phyloP scores from a whole-genome alignment of 2,888 invertebrate genomes.

The Ceramica pisi region DNA sequence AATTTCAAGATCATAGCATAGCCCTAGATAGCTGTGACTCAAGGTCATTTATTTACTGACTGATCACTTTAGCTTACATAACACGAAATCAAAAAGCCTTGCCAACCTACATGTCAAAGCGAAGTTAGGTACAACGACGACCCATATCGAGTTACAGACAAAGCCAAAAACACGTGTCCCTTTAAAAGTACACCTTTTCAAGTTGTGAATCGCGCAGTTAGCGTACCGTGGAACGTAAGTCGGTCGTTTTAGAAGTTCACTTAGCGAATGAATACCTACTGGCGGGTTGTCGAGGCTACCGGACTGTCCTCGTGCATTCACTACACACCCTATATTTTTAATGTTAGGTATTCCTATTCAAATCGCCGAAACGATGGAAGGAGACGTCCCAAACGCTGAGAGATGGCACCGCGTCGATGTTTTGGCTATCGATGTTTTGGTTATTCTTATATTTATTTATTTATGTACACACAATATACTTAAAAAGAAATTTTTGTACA shows the following conservation, averaged over 20 bases:
- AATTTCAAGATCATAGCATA: neutral
- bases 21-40: neutral
- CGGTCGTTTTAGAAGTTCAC: slow-evolving; percentile 79
- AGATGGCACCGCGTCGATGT: slow-evolving; percentile 64
- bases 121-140: slow-evolving; percentile 18
- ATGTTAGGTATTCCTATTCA: slow-evolving; percentile 86
- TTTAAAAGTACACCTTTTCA: slow-evolving; percentile 78
- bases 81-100: neutral
- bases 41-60: neutral
- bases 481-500: too few species aligned
- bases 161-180: slow-evolving; percentile 70
- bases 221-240: slow-evolving; percentile 72
- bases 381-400: slow-evolving; percentile 73
- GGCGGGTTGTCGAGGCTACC: slow-evolving; percentile 64
- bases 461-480: too few species aligned
- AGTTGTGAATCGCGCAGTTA: slow-evolving; percentile 78
- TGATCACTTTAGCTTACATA: too few species aligned
- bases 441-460: neutral
- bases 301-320: slow-evolving; percentile 81
- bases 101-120: slow-evolving; percentile 24
- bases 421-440: slow-evolving; percentile 57
- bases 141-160: slow-evolving; percentile 66
- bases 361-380: slow-evolving; percentile 73
- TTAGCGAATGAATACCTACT: slow-evolving; percentile 86
- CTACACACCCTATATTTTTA: slow-evolving; percentile 84